Percentiles rank a stretch among this genome's conserved stretches.
These are phyloP conservation scores for Apostichopus leukothele DNA, from an alignment of 53 echinoderm and acorn worm genomes.

Conservation along the genomic window DNA sequence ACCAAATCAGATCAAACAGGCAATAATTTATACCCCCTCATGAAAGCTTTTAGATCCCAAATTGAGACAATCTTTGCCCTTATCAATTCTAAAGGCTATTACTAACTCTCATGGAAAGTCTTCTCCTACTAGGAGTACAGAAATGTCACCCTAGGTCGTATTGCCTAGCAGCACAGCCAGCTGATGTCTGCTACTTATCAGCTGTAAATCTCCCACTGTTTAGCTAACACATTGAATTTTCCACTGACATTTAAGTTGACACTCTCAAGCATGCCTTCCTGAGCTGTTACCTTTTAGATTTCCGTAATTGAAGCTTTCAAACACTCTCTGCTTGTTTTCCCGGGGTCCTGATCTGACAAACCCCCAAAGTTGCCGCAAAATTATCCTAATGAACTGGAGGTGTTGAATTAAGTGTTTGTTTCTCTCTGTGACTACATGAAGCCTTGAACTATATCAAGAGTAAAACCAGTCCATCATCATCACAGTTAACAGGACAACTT, in stretches of 20 bases:
- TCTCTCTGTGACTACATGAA: not conserved
- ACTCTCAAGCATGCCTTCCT: not conserved
- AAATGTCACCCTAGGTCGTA: not conserved
- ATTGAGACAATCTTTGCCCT: not conserved
- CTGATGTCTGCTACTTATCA: not conserved
- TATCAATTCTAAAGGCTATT: not conserved
- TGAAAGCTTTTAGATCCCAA: not conserved
- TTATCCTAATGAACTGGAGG: not conserved
- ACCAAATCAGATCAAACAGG: too few relatives aligned
- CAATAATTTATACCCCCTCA: too few relatives aligned
- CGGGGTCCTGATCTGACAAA: not conserved
- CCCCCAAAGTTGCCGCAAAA: not conserved
- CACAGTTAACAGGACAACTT: not conserved
- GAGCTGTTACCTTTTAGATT: not conserved
- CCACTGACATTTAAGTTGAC: slow-evolving; percentile 34
- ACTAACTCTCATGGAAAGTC: not conserved
- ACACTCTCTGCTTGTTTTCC: not conserved
- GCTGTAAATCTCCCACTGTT: slow-evolving; percentile 29
- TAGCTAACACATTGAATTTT: slow-evolving; percentile 21
- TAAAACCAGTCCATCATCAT: not conserved
- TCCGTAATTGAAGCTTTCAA: slow-evolving; percentile 3
- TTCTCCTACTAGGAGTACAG: not conserved
- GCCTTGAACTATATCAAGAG: not conserved
- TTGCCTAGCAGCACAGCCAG: not conserved
- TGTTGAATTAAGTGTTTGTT: not conserved